Base-by-base conservation (phyloP, 2,888 invertebrate species). In the Hyppa rectilinea region DNA sequence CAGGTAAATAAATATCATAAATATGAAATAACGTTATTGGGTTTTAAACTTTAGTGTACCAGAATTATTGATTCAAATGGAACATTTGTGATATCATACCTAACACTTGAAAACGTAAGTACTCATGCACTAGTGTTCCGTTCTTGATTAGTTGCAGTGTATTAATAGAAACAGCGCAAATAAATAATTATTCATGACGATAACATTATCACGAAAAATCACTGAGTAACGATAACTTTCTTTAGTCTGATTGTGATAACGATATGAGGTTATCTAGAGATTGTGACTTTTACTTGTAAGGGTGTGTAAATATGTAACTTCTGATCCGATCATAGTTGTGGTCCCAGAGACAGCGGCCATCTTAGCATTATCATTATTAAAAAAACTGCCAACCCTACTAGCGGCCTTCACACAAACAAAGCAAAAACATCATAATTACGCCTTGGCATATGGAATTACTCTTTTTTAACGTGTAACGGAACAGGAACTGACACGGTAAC, bases 401-500 rank as follows among this genome's bases (percentile, higher is more conserved):
- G 2, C 40, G 58, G 47, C 81, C 81, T 77, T 71, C 71, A 55
- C 36, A 50, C 29, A 36, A 68, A 77, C 81, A 81, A 76, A 81
- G 61, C 64, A 77, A 65, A 60, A 77, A 56, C 81, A 62, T 60
- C 26, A 40, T 52, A 38, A 61, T 47, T 67, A 50, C 43, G 67
- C 62, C 73, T 80, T 73, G 72, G 58, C 67, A 65, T 70, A 72
- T 61, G 58, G 50, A 53, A 64, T 38, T 38, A 49, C 26, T 31
- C 36, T 72, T 72, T 76, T 76, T 71, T 80, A 61, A 69, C 71
- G 14, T 67, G 12, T 75, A 80, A 76, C 81, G 83, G 79, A 84
- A 78, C 83, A 78, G 83, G 83, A 84, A 84, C 75, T 72, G 70
- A 70, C 71, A 71, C 20, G 69, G n/a, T 81, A 76, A 79, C 83